phyloP scores from a whole-genome alignment of 2,113 vertebrate genomes.

The Sitta europaea region DNA sequence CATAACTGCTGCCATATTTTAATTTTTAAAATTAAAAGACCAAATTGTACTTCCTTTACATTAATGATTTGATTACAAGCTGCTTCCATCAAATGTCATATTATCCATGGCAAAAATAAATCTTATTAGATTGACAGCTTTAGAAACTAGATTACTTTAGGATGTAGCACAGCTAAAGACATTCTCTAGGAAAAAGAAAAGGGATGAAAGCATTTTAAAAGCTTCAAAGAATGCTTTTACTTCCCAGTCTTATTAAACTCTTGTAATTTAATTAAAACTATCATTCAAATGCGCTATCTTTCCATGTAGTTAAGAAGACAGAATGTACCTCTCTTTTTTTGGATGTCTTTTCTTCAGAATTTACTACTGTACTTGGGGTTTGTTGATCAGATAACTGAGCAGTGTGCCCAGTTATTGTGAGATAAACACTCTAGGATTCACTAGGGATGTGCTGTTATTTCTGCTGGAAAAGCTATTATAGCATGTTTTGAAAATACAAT shows the following conservation, averaged over 20 bases:
- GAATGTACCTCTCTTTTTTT: neutral
- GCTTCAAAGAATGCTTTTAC: neutral
- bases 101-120: neutral
- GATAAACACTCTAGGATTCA: neutral
- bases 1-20: neutral
- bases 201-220: neutral
- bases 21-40: neutral
- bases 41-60: neutral
- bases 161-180: neutral
- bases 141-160: neutral
- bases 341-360: neutral
- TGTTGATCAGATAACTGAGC: neutral
- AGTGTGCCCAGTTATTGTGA: neutral
- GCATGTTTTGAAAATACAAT: neutral
- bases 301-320: neutral
- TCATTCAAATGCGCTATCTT: neutral
- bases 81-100: neutral
- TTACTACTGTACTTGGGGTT: neutral
- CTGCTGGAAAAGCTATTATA: neutral
- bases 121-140: neutral
- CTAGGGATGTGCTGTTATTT: neutral
- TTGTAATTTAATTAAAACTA: slow-evolving; percentile 20
- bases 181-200: neutral
- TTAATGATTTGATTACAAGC: neutral
- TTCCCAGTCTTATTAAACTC: neutral